Evolutionary conservation across 2,888 invertebrate species (phyloP), one percentile per base, ranked within the genome.

Genomic region (Coelopa pilipes): DNA sequence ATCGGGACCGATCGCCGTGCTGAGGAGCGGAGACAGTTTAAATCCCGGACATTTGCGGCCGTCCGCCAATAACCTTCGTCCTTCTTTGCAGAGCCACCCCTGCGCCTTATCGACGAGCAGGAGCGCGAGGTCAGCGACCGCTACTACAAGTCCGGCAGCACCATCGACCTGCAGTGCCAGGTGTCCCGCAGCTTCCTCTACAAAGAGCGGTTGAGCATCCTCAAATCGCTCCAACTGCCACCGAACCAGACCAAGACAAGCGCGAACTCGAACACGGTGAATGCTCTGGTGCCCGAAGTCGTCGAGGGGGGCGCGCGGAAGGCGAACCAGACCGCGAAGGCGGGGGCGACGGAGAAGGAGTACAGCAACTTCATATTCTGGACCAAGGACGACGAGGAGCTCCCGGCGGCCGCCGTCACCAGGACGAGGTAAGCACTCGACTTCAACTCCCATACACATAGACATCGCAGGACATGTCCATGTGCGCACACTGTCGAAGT

Each of bases 111-210:
- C 70, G 93, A 93, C 80, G 92, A 93, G 80, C 91, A 91, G 80
- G 91, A 91, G 71, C 91, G 92, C 81, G 91, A 92, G 84, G 89
- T 93, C 70, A 90, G 90, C 80, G 93, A 93, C 86, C 90, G 92
- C 81, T 93, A 92, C 85, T 93, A 92, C 86, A 93, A 93, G 88
- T 90, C 92, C 47, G 93, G 93, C 79, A 93, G 93, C 85, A 90
- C 91, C 73, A 92, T 93, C 79, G 92, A 93, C 85, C 88, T 93
- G 76, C 90, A 91, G 49, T 92, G 92, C 78, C 86, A 89, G 80
- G 88, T 89, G 59, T 88, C 88, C 17, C 85, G 89, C 65, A 88
- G 88, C 76, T 89, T 87, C 74, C 86, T 88, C 75, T 86, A 87
- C 24, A 84, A 84, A 72, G 84, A 84, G 73, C 81, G 80, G 34